Conservation (phyloP, 2,113 vertebrate genomes). For the Istiophorus platypterus region DNA sequence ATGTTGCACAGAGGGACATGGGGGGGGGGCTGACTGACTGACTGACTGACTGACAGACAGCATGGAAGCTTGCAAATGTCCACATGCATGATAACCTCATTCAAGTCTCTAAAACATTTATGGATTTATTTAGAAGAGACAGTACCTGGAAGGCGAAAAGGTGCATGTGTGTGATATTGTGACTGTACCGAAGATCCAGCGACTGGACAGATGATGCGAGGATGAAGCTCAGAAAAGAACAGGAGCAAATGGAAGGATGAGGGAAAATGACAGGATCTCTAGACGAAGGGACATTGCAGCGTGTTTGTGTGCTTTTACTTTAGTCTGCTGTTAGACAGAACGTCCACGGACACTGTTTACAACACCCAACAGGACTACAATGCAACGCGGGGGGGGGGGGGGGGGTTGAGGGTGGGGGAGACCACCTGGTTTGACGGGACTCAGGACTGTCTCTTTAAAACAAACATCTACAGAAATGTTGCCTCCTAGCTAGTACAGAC, state of each 20-base stretch:
- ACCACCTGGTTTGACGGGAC: conserved; percentile 48
- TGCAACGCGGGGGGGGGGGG: neutral
- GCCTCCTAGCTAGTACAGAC: conserved; percentile 94
- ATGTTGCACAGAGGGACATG: conserved; percentile 81
- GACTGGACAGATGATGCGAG: neutral
- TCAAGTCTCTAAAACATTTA: conserved; percentile 93
- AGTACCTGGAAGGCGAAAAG: conserved; percentile 83
- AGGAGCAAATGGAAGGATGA: conserved; percentile 29
- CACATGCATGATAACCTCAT: conserved; percentile 98
- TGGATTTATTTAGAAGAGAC: conserved; percentile 96
- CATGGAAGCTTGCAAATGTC: conserved; percentile 95
- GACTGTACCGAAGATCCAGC: conserved; percentile 8
- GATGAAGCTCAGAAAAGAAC: conserved; percentile 24
- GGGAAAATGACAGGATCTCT: neutral
- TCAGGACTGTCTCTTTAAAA: conserved; percentile 86
- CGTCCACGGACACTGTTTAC: conserved; percentile 35
- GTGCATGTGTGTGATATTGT: neutral
- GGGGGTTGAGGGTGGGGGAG: neutral
- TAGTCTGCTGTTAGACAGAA: conserved; percentile 22
- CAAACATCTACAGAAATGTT: conserved; percentile 80
- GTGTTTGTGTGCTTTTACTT: conserved; percentile 71
- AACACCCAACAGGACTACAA: conserved; percentile 43
- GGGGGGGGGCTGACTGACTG: conserved; percentile 92
- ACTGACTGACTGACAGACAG: conserved; percentile 94
- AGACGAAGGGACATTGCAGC: conserved; percentile 38